Evolutionary conservation across 1,140 invertebrate species (phyloP).

Genomic region (Solenopsis invicta): DNA sequence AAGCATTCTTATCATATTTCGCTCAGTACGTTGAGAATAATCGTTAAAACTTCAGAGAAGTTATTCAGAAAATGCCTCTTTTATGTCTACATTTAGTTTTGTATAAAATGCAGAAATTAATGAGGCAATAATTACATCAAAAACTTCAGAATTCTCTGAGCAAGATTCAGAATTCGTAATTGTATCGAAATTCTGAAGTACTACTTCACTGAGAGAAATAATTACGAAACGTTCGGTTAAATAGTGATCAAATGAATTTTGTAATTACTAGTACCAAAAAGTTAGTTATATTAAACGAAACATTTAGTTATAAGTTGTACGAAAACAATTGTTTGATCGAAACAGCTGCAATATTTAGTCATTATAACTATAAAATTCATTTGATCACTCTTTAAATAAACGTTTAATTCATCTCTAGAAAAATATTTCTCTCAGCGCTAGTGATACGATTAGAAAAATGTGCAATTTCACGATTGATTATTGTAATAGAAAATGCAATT

Average conservation of each 20-base stretch:
- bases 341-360: too few relatives aligned
- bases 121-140: not conserved
- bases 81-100: not conserved
- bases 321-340: too few relatives aligned
- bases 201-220: too few relatives aligned
- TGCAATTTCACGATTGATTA: slow-evolving; percentile 1
- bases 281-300: too few relatives aligned
- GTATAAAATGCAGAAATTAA: not conserved
- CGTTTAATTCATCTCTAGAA: too few relatives aligned
- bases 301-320: too few relatives aligned
- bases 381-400: too few relatives aligned
- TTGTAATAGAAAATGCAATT: not conserved
- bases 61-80: not conserved
- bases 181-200: slow-evolving; percentile 7
- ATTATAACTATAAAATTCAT: not conserved
- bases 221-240: too few relatives aligned
- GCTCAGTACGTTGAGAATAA: not conserved
- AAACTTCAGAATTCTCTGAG: not conserved
- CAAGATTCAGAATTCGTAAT: not conserved
- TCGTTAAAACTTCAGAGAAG: not conserved
- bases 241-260: too few relatives aligned
- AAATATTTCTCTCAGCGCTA: too few relatives aligned
- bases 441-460: not conserved
- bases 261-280: too few relatives aligned
- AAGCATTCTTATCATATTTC: not conserved